A percentile compares a stretch with the other conserved stretches of the same genome.
These are phyloP conservation scores for Darwinula stevensoni DNA, from an alignment of 2,888 invertebrate species.

Conservation along the genomic window DNA sequence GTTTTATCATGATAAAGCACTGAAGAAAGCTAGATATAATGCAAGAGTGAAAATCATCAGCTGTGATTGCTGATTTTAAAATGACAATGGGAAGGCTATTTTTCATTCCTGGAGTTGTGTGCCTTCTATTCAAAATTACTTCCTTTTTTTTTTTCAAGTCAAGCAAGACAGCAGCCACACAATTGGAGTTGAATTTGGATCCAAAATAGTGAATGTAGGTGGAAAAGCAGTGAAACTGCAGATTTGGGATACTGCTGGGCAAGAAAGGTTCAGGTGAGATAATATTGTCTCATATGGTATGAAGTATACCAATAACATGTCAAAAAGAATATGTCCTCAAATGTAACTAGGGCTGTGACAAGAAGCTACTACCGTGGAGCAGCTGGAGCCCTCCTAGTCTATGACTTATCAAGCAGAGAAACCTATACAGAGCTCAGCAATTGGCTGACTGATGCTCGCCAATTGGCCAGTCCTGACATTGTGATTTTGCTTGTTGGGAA, in stretches of 20 bases:
- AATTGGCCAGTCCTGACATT: conserved; percentile 48
- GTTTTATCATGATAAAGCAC: no score
- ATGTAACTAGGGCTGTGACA: conserved; percentile 28
- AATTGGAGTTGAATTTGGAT: conserved; percentile 64
- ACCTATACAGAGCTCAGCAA: conserved; percentile 23
- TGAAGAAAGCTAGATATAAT: no score
- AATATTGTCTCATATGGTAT: no score
- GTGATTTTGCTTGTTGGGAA: conserved; percentile 50
- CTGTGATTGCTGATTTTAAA: no score
- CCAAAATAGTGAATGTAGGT: conserved; percentile 47
- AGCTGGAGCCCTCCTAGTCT: conserved; percentile 21
- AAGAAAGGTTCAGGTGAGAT: conserved; percentile 20
- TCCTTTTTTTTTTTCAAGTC: conserved; percentile 22
- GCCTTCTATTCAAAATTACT: no score
- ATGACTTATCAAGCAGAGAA: conserved; percentile 21
- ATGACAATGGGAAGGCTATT: no score
- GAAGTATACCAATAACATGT: no score
- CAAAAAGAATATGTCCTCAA: no score
- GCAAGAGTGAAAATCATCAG: no score
- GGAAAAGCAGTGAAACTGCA: conserved; percentile 53
- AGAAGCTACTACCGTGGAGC: conserved; percentile 39
- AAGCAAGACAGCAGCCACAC: conserved; percentile 56
- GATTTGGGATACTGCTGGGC: conserved; percentile 36
- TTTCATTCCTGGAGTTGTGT: no score
- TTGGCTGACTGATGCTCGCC: conserved; percentile 40